A percentile compares a stretch with the other conserved stretches of the same genome.
phyloP scores from a whole-genome alignment of 2,113 vertebrate genomes.

The Ictidomys tridecemlineatus region DNA sequence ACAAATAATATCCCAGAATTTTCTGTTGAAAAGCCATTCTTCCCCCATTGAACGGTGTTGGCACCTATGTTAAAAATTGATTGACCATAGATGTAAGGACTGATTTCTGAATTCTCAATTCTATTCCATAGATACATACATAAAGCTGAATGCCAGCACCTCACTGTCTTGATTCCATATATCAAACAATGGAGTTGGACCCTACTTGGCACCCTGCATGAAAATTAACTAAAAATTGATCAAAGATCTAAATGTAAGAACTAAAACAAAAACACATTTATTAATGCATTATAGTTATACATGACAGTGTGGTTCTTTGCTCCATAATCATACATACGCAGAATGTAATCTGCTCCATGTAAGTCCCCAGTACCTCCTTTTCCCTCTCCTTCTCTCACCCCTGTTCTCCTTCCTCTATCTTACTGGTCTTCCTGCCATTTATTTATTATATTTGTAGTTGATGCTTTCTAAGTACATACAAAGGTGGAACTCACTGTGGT shows the following conservation, averaged over 20 bases:
- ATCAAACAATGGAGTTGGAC: neutral
- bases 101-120: neutral
- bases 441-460: no score
- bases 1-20: neutral
- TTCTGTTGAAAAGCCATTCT: neutral
- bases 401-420: no score
- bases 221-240: slow-evolving; percentile 4
- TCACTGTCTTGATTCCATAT: neutral
- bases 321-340: no score
- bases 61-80: neutral
- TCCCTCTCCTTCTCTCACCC: no score
- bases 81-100: neutral
- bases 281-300: no score
- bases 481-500: no score
- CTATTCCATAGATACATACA: neutral
- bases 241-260: neutral
- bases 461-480: no score
- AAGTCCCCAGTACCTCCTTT: no score
- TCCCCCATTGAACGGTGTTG: neutral
- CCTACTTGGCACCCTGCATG: neutral
- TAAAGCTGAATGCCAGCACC: neutral
- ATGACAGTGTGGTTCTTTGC: no score
- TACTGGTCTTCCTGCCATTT: no score
- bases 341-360: no score
- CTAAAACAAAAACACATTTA: neutral